phyloP scores from a whole-genome alignment of 2,113 vertebrate genomes.

The Cyanoramphus novaezelandiae region DNA sequence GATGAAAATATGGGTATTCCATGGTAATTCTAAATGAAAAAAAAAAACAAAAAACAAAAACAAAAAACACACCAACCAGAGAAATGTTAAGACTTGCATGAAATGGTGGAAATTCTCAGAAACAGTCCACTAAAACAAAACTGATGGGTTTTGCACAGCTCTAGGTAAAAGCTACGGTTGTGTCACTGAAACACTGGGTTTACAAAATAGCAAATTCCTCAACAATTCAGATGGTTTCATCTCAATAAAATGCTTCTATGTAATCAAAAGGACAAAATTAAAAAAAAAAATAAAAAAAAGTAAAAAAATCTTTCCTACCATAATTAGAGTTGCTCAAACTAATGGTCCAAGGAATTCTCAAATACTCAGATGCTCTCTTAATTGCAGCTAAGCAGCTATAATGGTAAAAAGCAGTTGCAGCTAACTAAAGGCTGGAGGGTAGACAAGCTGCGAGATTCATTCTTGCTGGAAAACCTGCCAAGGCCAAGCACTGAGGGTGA shows the following conservation, averaged over 20 bases:
- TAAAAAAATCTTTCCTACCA: not conserved
- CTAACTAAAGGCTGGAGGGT: constrained; percentile 67
- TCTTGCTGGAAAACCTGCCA: constrained; percentile 68
- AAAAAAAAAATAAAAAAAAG: not conserved
- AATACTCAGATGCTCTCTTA: constrained; percentile 73
- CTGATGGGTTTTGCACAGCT: not conserved
- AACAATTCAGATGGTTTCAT: constrained; percentile 28
- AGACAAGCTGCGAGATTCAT: constrained; percentile 70
- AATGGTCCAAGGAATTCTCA: constrained; percentile 73
- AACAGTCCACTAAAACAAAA: not conserved
- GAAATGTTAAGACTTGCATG: not conserved
- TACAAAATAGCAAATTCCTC: constrained; percentile 5
- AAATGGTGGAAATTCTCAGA: not conserved
- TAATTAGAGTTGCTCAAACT: constrained; percentile 66
- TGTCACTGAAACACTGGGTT: not conserved
- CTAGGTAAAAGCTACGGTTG: not conserved
- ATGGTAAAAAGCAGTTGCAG: constrained; percentile 66
- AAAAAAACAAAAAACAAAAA: not conserved
- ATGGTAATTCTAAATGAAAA: not conserved
- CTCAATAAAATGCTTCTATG: constrained; percentile 56
- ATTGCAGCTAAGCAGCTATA: constrained; percentile 70
- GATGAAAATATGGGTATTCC: not conserved
- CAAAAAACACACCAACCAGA: rapidly evolving
- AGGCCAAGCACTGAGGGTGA: constrained; percentile 68
- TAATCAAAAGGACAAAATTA: constrained; percentile 70